Conservation (phyloP, 2,113 vertebrate genomes). For the Asarcornis scutulata region DNA sequence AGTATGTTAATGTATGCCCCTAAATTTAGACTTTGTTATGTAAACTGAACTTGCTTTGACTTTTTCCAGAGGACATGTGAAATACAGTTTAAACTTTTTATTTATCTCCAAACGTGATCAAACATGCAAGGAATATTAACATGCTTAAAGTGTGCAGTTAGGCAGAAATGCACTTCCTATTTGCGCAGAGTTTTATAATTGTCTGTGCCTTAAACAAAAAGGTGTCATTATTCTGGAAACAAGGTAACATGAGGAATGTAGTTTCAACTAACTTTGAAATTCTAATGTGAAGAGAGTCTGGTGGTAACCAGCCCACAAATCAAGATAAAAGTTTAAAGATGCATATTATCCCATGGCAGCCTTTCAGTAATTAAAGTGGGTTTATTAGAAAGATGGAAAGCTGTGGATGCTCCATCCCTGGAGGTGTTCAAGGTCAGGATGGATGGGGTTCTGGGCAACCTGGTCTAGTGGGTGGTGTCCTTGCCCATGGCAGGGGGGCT, state of each 20-base stretch:
- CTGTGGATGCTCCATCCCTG: too few species aligned
- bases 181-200: not conserved
- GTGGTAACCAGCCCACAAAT: constrained; percentile 25
- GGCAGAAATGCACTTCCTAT: constrained; percentile 15
- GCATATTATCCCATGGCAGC: too few species aligned
- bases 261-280: constrained; percentile 28
- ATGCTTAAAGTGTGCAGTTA: not conserved
- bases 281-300: not conserved
- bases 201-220: not conserved
- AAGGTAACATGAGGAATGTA: not conserved
- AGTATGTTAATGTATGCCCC: constrained; percentile 26
- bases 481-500: too few species aligned
- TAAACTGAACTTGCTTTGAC: constrained; percentile 66
- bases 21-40: constrained; percentile 50
- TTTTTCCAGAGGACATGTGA: constrained; percentile 55
- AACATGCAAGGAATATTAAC: not conserved
- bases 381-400: too few species aligned
- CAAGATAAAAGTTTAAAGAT: constrained; percentile 57
- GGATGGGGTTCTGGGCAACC: too few species aligned
- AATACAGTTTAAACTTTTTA: not conserved
- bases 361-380: too few species aligned
- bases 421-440: too few species aligned
- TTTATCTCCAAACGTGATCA: constrained; percentile 30
- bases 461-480: too few species aligned
- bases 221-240: not conserved